These are phyloP conservation scores for Paralichthys olivaceus DNA, from an alignment of 2,113 vertebrate genomes.

Conservation along the genomic window DNA sequence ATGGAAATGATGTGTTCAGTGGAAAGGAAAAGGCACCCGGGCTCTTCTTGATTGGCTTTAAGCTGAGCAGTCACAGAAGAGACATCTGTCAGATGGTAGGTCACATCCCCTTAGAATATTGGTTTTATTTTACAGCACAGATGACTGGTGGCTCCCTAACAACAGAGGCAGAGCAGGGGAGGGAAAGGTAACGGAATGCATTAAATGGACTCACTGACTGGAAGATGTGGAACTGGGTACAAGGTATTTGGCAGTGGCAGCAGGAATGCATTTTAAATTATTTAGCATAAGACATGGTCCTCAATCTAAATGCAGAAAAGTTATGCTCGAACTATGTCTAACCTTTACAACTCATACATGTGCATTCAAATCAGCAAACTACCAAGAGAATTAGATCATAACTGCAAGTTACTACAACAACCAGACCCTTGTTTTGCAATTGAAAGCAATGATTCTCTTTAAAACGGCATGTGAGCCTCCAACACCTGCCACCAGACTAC, in stretches of 20 bases:
- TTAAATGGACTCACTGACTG: constrained; percentile 39
- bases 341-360: neutral
- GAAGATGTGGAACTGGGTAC: constrained; percentile 38
- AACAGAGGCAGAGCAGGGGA: constrained; percentile 38
- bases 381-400: neutral
- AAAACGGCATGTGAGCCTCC: no score
- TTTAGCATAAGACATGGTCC: constrained; percentile 27
- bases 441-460: no score
- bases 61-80: constrained; percentile 54
- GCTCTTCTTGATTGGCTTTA: constrained; percentile 69
- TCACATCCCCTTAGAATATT: constrained; percentile 33
- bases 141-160: constrained; percentile 41
- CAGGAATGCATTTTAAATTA: constrained; percentile 40
- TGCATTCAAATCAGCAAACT: neutral
- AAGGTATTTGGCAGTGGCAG: constrained; percentile 51
- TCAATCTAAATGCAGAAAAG: constrained; percentile 24
- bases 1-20: constrained; percentile 69
- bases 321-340: neutral
- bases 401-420: no score
- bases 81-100: constrained; percentile 59
- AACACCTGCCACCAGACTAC: no score
- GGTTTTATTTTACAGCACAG: constrained; percentile 57
- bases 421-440: neutral
- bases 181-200: constrained; percentile 42
- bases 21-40: constrained; percentile 44